A percentile compares a stretch with the other conserved stretches of the same genome.
Conservation (phyloP, 2,113 vertebrate genomes). For the Mohoua ochrocephala region DNA sequence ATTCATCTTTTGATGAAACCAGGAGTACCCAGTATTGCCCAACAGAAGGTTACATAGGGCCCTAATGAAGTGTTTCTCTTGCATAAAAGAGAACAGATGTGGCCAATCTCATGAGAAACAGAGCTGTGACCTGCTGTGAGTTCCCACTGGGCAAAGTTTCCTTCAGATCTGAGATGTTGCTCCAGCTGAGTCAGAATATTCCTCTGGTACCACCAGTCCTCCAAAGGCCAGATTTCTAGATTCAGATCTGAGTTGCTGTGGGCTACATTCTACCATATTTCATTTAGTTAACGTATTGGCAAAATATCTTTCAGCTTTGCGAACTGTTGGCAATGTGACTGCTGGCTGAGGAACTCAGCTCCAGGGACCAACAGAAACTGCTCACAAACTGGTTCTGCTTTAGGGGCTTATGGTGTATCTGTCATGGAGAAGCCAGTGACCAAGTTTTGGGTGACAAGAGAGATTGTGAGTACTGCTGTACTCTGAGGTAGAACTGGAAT, state of each 20-base stretch:
- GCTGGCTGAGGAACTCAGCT: neutral
- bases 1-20: constrained; percentile 40
- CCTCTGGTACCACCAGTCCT: neutral
- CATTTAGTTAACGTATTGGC: neutral
- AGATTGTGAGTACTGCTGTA: neutral
- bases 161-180: neutral
- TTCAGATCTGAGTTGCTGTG: neutral
- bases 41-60: constrained; percentile 13
- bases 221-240: neutral
- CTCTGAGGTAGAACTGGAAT: neutral
- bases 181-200: constrained; percentile 33
- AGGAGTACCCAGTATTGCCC: constrained; percentile 53
- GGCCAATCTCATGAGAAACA: constrained; percentile 38
- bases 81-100: constrained; percentile 57
- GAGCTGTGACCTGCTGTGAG: constrained; percentile 33
- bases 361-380: neutral
- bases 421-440: neutral
- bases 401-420: neutral
- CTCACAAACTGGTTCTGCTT: neutral
- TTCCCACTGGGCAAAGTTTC: neutral
- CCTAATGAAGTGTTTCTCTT: constrained; percentile 38
- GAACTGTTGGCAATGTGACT: neutral
- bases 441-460: neutral
- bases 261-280: neutral
- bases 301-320: neutral